Base-by-base conservation (phyloP, 1,140 invertebrate genomes). In the Bombus fervidus region DNA sequence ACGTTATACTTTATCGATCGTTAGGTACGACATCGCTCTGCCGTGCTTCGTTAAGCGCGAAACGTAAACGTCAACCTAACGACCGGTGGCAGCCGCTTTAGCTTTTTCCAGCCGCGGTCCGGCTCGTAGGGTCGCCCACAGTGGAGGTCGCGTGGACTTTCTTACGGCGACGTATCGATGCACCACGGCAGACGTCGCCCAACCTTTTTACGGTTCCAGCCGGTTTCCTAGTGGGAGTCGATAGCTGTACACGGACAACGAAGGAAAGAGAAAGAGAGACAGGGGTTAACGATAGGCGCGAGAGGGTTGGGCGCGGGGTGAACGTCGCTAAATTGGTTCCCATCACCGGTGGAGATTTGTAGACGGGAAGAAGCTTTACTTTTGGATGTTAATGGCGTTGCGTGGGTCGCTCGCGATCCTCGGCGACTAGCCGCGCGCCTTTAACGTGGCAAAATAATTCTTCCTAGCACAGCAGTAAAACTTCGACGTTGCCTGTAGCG, bases 1-100 rank as follows among this genome's bases (percentile, higher is more conserved):
- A 83, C 77, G 82, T 85, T 81, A 87, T 87, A 80, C 77, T 87
- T 87, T 85, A 85, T 85, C 83, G 86, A 87, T 87, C 86, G 86
- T 87, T 87, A 87, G 83, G 43, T 73, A 85, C 86, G 86, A 85
- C 86, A 85, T 87, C 43, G 86, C 83, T 59, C 66, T 43, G 78
- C 28, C 73, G 71, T 76, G 76, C 72, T 83, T 87, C 86, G 86
- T 87, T 87, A 87, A 87, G 75, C 86, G 78, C 76, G 78, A 85
- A 81, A 85, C 83, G 81, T 85, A 81, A 85, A 85, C 84, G 84
- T 85, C 84, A 81, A 79, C 84, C 79, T 85, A 85, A 85, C 81
- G 81, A 83, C 80, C 85, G 64, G 81, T 83, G 81, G 85, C 85
- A 86, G 85, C 74, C 73, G 85, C 85, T 74, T 86, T 72, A 83